Percentiles rank a stretch among this genome's conserved stretches.
These are phyloP conservation scores for Amphiprion percula DNA, from an alignment of 2,113 vertebrate genomes.

Conservation along the genomic window DNA sequence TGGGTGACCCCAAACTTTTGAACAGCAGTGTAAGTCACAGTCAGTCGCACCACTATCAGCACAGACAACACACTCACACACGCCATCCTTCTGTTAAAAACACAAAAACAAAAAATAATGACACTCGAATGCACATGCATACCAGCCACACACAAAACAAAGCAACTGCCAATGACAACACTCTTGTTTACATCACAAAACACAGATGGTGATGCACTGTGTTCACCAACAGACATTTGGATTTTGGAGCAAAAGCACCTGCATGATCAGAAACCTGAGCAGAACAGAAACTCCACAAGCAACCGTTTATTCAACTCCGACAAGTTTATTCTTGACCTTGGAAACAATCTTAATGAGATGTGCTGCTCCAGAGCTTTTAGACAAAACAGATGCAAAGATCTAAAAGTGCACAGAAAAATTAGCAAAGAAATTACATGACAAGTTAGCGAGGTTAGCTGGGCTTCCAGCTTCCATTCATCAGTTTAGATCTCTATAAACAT, in stretches of 20 bases:
- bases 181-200: slow-evolving; percentile 43
- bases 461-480: too few species aligned
- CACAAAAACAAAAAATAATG: neutral
- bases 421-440: too few species aligned
- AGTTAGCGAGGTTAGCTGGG: too few species aligned
- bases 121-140: neutral
- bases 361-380: neutral
- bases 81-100: neutral
- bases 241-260: slow-evolving; percentile 16
- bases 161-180: slow-evolving; percentile 8
- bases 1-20: too few species aligned
- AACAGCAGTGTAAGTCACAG: slow-evolving; percentile 17
- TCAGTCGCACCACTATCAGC: slow-evolving; percentile 6
- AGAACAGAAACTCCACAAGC: neutral
- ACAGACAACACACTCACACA: slow-evolving; percentile 12
- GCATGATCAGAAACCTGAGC: neutral
- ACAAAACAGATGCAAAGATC: neutral
- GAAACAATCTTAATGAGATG: neutral
- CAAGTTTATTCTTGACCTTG: neutral
- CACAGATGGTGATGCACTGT: neutral
- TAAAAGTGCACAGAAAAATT: neutral
- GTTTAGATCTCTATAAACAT: neutral
- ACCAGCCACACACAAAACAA: slow-evolving; percentile 25
- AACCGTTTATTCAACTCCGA: neutral
- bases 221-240: slow-evolving; percentile 1